These are phyloP conservation scores for Athalia rosae DNA, from an alignment of 2,888 invertebrate species.

Conservation along the genomic window DNA sequence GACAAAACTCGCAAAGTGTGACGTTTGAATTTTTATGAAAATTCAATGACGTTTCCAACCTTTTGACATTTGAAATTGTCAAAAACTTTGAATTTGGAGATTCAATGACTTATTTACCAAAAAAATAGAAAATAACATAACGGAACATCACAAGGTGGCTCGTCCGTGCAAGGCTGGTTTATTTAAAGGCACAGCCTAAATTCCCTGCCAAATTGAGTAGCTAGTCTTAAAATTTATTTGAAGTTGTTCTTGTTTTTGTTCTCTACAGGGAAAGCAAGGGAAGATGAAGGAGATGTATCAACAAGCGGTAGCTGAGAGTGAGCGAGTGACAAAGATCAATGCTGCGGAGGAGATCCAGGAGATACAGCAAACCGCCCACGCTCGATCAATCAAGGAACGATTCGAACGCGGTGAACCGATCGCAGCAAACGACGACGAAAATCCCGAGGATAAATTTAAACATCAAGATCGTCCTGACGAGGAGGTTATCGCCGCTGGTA, in stretches of 20 bases:
- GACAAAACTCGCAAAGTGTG: too few species aligned
- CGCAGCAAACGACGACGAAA: constrained; percentile 79
- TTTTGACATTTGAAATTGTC: too few species aligned
- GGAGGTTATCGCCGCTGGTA: constrained; percentile 88
- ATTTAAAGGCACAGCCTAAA: too few species aligned
- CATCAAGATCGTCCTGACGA: constrained; percentile 81
- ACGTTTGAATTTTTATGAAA: too few species aligned
- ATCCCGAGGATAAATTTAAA: constrained; percentile 71
- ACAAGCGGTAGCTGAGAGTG: constrained; percentile 89
- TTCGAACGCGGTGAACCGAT: constrained; percentile 86
- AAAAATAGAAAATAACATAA: too few species aligned
- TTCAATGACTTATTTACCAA: too few species aligned
- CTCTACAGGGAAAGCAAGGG: constrained; percentile 86
- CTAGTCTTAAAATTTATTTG: neutral
- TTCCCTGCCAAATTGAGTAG: neutral
- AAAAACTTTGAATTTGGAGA: too few species aligned
- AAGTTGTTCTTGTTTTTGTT: constrained; percentile 44
- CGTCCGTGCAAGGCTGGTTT: too few species aligned
- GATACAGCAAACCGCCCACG: constrained; percentile 73
- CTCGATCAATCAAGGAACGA: constrained; percentile 83
- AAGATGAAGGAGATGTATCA: constrained; percentile 95
- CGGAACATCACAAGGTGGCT: too few species aligned
- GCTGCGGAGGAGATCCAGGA: constrained; percentile 71
- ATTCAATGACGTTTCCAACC: too few species aligned
- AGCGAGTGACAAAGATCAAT: constrained; percentile 75